These are phyloP conservation scores for Cyclargus thomasi DNA, from an alignment of 1,140 invertebrate genomes.

Conservation along the genomic window DNA sequence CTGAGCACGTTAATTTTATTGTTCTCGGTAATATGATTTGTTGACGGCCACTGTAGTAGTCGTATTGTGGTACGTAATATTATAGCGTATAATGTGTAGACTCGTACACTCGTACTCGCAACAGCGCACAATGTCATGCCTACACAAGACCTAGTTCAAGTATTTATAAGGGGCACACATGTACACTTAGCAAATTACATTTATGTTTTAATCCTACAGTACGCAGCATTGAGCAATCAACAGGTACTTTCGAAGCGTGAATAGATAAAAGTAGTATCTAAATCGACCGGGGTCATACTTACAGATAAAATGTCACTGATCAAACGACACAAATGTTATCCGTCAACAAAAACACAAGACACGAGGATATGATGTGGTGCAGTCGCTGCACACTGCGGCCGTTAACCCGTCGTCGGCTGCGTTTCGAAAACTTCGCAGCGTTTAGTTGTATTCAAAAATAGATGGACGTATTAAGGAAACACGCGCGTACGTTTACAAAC, in stretches of 20 bases:
- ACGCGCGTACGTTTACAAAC: constrained; percentile 44
- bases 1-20: constrained; percentile 10
- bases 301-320: constrained; percentile 64
- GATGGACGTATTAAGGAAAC: constrained; percentile 51
- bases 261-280: constrained; percentile 45
- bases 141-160: neutral
- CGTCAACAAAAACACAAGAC: constrained; percentile 71
- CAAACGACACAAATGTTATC: constrained; percentile 64
- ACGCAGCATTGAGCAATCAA: constrained; percentile 43
- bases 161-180: constrained; percentile 13
- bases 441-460: constrained; percentile 73
- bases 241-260: constrained; percentile 32
- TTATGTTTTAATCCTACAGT: constrained; percentile 29
- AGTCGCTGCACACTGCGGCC: constrained; percentile 61
- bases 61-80: constrained; percentile 1
- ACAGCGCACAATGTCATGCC: constrained; percentile 25
- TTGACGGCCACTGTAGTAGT: neutral
- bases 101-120: neutral
- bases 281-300: constrained; percentile 69
- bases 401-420: constrained; percentile 64
- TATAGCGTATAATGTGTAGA: constrained; percentile 3
- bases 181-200: constrained; percentile 27
- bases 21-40: constrained; percentile 2
- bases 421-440: constrained; percentile 70
- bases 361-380: constrained; percentile 45